Evolutionary conservation across 2,888 invertebrate genomes (phyloP).

Genomic region (Sturmia bella): DNA sequence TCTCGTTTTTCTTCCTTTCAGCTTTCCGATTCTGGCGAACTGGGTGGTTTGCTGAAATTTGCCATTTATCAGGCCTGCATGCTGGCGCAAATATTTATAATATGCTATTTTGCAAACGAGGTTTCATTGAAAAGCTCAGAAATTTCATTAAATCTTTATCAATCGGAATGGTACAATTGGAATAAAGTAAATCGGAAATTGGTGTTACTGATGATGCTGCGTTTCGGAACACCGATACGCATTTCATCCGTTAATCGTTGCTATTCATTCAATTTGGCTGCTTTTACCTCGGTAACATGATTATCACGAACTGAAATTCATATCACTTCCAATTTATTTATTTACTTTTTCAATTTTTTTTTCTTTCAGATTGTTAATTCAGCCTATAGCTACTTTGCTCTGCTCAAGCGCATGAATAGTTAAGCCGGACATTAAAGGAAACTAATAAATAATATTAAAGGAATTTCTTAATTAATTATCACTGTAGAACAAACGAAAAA

Average conservation of each 20-base stretch:
- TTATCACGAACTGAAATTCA: background rate
- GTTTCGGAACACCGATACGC: constrained; percentile 72
- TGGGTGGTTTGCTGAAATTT: constrained; percentile 71
- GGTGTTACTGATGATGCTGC: constrained; percentile 72
- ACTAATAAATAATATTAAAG: no score
- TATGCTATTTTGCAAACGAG: constrained; percentile 76
- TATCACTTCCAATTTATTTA: background rate
- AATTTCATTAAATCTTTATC: constrained; percentile 66
- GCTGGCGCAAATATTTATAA: constrained; percentile 76
- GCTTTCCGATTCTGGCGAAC: constrained; percentile 69
- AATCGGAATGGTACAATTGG: constrained; percentile 73
- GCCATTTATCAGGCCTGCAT: constrained; percentile 75
- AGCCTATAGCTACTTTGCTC: constrained; percentile 76
- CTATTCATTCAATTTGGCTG: constrained; percentile 74
- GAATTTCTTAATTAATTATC: no score
- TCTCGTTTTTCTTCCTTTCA: constrained; percentile 7
- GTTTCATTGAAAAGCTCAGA: constrained; percentile 70
- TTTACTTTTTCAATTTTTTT: background rate
- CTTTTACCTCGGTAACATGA: constrained; percentile 76
- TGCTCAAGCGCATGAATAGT: constrained; percentile 75
- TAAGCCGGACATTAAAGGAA: constrained; percentile 51
- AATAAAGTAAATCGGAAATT: constrained; percentile 71
- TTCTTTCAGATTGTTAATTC: constrained; percentile 76
- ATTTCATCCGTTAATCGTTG: constrained; percentile 75
- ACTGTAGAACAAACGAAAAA: no score